These are phyloP conservation scores for Dendronephthya gigantea DNA, from an alignment of 64 coral and sea anemone genomes.

Conservation along the genomic window DNA sequence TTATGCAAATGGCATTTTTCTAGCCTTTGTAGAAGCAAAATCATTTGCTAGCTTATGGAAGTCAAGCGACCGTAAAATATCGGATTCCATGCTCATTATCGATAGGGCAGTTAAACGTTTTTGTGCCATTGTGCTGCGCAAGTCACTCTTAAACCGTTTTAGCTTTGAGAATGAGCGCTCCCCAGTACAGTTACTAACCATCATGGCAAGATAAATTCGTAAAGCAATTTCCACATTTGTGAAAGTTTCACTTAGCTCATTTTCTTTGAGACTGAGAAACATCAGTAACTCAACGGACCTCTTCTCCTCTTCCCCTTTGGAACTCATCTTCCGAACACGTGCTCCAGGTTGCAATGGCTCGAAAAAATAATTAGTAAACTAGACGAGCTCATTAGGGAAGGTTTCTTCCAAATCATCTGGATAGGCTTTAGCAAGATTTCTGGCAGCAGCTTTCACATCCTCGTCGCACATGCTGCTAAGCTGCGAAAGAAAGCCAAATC, in stretches of 20 bases:
- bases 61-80: too few species aligned
- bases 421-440: constrained; percentile 4
- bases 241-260: neutral
- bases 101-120: too few species aligned
- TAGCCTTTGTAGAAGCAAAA: too few species aligned
- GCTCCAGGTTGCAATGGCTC: constrained; percentile 13
- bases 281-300: constrained; percentile 12
- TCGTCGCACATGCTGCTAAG: constrained; percentile 6
- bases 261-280: neutral
- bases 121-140: too few species aligned
- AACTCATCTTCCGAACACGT: neutral
- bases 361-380: neutral
- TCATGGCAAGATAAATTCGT: too few species aligned
- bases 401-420: constrained; percentile 13
- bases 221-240: neutral
- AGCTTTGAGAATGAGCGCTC: too few species aligned
- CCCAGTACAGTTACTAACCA: too few species aligned
- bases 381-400: constrained; percentile 11
- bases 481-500: constrained; percentile 19
- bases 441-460: neutral
- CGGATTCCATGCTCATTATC: too few species aligned
- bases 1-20: too few species aligned
- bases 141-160: too few species aligned
- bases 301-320: neutral
- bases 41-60: too few species aligned